A percentile compares a stretch with the other conserved stretches of the same genome.
Conservation (phyloP, 2,888 invertebrate species). For the Anthoptus insignis region DNA sequence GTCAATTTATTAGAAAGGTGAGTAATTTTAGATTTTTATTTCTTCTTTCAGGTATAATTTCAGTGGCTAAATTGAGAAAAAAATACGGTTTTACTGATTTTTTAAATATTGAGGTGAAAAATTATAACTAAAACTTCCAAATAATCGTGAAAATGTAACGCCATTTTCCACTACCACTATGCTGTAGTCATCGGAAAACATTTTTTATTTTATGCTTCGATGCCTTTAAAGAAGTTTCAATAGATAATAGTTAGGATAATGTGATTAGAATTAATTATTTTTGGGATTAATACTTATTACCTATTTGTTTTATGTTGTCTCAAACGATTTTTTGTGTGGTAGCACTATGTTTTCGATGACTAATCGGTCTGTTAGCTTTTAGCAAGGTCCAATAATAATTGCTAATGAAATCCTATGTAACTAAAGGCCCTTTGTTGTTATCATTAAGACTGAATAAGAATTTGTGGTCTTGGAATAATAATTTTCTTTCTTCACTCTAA, state of each 20-base stretch:
- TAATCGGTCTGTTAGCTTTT: constrained; percentile 58
- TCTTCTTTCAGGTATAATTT: constrained; percentile 41
- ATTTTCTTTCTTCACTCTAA: no score
- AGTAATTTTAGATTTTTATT: constrained; percentile 64
- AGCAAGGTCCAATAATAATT: constrained; percentile 60
- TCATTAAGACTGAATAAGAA: no score
- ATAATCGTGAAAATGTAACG: constrained; percentile 72
- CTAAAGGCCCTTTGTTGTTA: no score
- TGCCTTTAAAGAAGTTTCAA: constrained; percentile 19
- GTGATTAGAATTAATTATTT: no score
- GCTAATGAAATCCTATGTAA: constrained; percentile 55
- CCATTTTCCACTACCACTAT: constrained; percentile 79
- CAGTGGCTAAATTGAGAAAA: not conserved
- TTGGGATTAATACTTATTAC: not conserved
- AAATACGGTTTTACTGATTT: constrained; percentile 10
- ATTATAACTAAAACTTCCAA: constrained; percentile 40
- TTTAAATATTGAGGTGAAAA: not conserved
- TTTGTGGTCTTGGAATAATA: no score
- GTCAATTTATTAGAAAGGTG: constrained; percentile 81
- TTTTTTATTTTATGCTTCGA: constrained; percentile 61
- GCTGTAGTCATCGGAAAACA: constrained; percentile 62
- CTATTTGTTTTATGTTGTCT: not conserved
- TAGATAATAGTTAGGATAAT: constrained; percentile 11
- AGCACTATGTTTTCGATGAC: constrained; percentile 64
- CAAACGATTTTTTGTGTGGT: not conserved